A percentile compares a stretch with the other conserved stretches of the same genome.
phyloP scores from a whole-genome alignment of 2,888 invertebrate species.

The Slavum lentiscoides region DNA sequence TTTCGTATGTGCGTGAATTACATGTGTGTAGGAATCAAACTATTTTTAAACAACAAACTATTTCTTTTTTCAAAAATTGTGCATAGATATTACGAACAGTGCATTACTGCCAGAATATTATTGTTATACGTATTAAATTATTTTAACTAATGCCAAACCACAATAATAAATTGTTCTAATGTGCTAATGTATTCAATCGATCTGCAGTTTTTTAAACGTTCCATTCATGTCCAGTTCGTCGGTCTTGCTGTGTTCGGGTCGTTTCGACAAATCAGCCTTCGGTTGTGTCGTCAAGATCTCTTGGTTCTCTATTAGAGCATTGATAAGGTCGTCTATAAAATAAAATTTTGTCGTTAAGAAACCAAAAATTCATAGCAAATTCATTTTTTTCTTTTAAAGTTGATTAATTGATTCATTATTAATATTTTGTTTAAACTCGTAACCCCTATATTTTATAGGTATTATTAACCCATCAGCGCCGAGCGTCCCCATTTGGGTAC shows the following conservation, averaged over 20 bases:
- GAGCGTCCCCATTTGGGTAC: too few relatives aligned
- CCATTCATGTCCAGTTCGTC: constrained; percentile 34
- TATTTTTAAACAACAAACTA: not conserved
- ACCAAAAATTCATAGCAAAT: not conserved
- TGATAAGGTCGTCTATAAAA: constrained; percentile 1
- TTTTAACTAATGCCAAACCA: not conserved
- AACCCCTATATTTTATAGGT: too few relatives aligned
- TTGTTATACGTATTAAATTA: not conserved
- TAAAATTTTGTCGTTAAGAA: not conserved
- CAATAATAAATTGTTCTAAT: not conserved
- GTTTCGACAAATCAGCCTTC: constrained; percentile 33
- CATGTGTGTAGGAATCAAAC: not conserved
- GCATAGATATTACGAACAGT: not conserved
- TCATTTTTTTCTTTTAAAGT: not conserved
- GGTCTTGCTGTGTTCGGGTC: not conserved
- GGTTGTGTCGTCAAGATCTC: constrained; percentile 17
- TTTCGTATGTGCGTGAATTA: not conserved
- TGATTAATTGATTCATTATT: too few relatives aligned
- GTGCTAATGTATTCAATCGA: constrained; percentile 13
- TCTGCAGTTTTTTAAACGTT: constrained; percentile 32
- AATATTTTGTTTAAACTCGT: too few relatives aligned
- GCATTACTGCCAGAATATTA: not conserved
- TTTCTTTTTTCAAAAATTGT: not conserved
- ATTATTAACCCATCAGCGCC: too few relatives aligned
- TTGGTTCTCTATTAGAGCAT: constrained; percentile 3